Evolutionary conservation across 2,113 vertebrate genomes (phyloP).

Genomic region (Rhinopomastus cyanomelas): DNA sequence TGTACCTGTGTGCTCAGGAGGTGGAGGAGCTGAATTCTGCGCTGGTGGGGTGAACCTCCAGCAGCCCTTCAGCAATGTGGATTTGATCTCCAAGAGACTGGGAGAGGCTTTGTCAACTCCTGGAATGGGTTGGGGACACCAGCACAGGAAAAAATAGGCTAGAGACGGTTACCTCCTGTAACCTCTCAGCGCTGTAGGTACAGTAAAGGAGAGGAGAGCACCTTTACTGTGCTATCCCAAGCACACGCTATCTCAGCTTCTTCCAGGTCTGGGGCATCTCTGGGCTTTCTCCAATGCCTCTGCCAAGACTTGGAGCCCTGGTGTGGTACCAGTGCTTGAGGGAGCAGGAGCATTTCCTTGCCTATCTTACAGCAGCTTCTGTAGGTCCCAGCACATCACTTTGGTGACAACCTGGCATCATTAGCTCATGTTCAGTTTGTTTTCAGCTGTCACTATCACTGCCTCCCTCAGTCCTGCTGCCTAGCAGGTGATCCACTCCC

Average conservation of each 20-base stretch:
- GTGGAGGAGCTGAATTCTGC: not conserved
- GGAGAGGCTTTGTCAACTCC: not conserved
- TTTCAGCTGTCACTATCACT: not conserved
- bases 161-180: no score
- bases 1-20: not conserved
- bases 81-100: not conserved
- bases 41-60: not conserved
- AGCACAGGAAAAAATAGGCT: not conserved
- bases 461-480: not conserved
- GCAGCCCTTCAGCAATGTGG: not conserved
- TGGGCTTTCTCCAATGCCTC: rapidly evolving
- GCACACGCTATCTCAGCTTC: no score
- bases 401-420: not conserved
- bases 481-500: not conserved
- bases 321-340: rapidly evolving
- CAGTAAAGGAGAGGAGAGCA: no score
- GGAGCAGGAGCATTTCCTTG: rapidly evolving
- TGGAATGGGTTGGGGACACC: not conserved
- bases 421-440: not conserved
- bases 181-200: no score
- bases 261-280: rapidly evolving
- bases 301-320: rapidly evolving
- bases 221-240: no score
- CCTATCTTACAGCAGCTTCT: rapidly evolving
- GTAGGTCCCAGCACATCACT: rapidly evolving